phyloP scores from a whole-genome alignment of 2,113 vertebrate species.

The Pipra filicauda region DNA sequence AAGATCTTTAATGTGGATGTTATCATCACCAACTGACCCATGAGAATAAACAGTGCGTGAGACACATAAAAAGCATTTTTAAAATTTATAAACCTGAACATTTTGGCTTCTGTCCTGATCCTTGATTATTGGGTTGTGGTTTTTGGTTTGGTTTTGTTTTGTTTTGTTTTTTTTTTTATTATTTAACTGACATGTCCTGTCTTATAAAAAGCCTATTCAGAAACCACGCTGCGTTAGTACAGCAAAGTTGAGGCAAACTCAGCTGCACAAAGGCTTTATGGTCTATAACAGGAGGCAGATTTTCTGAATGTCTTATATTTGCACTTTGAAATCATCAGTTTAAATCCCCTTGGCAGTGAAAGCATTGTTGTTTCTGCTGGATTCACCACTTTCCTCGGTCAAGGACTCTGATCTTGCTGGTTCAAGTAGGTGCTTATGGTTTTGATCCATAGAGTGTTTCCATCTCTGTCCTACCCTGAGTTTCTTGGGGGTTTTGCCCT shows the following conservation, averaged over 20 bases:
- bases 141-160: neutral
- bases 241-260: neutral
- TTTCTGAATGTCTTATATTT: neutral
- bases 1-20: neutral
- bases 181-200: neutral
- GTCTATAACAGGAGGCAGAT: neutral
- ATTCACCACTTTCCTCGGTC: neutral
- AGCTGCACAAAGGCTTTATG: neutral
- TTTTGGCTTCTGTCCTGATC: conserved; percentile 3
- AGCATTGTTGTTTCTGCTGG: neutral
- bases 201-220: conserved; percentile 3
- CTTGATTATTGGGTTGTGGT: neutral
- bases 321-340: neutral
- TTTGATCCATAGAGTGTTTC: neutral
- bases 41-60: neutral
- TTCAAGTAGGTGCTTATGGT: neutral
- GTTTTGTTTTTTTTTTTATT: neutral
- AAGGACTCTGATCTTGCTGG: neutral
- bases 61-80: neutral
- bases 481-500: neutral
- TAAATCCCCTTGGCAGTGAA: neutral
- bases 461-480: neutral
- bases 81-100: neutral
- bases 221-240: neutral
- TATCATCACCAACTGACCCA: neutral